A percentile compares a stretch with the other conserved stretches of the same genome.
Evolutionary conservation across 2,113 vertebrate genomes (phyloP).

Genomic region (Sturnira hondurensis): DNA sequence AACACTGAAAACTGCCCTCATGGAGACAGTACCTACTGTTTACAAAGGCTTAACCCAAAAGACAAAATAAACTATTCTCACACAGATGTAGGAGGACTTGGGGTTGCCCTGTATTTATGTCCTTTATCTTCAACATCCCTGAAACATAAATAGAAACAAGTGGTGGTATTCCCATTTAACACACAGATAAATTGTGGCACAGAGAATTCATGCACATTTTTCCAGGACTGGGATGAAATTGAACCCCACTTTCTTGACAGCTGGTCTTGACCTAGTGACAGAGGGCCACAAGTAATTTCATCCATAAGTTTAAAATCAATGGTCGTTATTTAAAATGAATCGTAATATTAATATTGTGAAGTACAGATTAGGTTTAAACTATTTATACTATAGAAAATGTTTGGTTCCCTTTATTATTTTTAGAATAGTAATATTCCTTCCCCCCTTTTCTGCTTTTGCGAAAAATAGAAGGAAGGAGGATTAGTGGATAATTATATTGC

Average conservation of each 20-base stretch:
- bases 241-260: conserved; percentile 31
- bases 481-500: conserved; percentile 71
- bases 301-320: conserved; percentile 34
- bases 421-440: conserved; percentile 54
- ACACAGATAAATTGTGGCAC: neutral
- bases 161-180: neutral
- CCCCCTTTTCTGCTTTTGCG: conserved; percentile 49
- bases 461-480: conserved; percentile 56
- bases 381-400: conserved; percentile 27
- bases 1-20: neutral
- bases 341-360: conserved; percentile 29
- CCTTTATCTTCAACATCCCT: conserved; percentile 19
- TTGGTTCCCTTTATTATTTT: conserved; percentile 57
- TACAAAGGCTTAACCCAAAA: conserved; percentile 12
- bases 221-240: neutral
- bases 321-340: conserved; percentile 50
- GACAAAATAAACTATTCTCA: conserved; percentile 34
- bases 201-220: neutral
- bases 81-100: neutral
- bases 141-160: neutral
- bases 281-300: neutral
- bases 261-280: conserved; percentile 26
- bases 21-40: neutral
- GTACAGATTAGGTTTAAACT: conserved; percentile 36
- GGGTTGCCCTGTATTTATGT: conserved; percentile 1